These are phyloP conservation scores for Drosophila mayri DNA, from an alignment of 1,140 invertebrate genomes.

Conservation along the genomic window DNA sequence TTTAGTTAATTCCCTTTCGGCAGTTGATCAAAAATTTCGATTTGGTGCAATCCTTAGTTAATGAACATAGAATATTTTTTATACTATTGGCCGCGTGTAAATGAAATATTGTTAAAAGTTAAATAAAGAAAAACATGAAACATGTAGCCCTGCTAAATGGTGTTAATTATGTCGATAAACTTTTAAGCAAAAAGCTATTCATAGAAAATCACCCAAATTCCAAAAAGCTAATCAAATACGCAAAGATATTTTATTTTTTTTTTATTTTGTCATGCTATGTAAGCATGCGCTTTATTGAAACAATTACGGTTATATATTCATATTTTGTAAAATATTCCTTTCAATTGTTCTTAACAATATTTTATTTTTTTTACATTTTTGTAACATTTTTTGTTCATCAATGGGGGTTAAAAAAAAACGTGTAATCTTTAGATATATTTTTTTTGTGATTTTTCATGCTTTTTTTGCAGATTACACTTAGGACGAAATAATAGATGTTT, in stretches of 20 bases:
- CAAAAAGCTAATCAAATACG: not conserved
- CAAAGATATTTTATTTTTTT: not conserved
- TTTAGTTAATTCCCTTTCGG: conserved; percentile 32
- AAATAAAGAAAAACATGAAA: conserved; percentile 9
- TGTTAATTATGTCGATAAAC: not conserved
- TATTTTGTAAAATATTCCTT: conserved; percentile 52
- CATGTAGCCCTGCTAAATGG: conserved; percentile 1
- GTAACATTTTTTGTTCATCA: conserved; percentile 44
- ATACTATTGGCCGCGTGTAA: conserved; percentile 30
- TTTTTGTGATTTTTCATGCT: conserved; percentile 11
- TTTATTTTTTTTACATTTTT: conserved; percentile 62
- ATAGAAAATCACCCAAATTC: not conserved
- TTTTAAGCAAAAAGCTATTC: not conserved
- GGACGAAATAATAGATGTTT: conserved; percentile 43
- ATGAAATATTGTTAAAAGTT: conserved; percentile 31
- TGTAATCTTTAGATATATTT: conserved; percentile 33
- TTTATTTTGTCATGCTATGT: conserved; percentile 56
- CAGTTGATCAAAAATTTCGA: conserved; percentile 43
- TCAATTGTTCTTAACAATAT: conserved; percentile 52
- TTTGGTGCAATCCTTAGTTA: conserved; percentile 44
- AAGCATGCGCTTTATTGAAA: conserved; percentile 66
- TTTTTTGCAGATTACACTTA: conserved; percentile 57
- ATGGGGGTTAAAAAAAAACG: conserved; percentile 47
- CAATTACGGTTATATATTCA: conserved; percentile 55
- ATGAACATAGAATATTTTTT: conserved; percentile 33